A percentile compares a stretch with the other conserved stretches of the same genome.
Conservation (phyloP, 1,140 invertebrate species). For the Arion vulgaris region DNA sequence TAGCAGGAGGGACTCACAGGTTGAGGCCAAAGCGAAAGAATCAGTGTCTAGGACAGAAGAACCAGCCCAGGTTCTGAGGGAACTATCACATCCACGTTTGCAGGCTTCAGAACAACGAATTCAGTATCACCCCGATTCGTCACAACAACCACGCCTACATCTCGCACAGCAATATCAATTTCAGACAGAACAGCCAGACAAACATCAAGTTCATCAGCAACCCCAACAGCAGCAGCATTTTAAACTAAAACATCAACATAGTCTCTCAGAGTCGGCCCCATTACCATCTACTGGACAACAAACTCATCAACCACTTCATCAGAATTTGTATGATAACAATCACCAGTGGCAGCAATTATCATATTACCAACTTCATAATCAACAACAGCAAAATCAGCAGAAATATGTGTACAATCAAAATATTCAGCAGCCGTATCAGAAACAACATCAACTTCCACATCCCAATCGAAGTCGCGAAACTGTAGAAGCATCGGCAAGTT, state of each 20-base stretch:
- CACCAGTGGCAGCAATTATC: background rate
- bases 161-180: conserved; percentile 10
- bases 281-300: conserved; percentile 21
- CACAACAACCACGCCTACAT: background rate
- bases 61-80: background rate
- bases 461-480: background rate
- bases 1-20: background rate
- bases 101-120: conserved; percentile 34
- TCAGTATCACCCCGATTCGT: conserved; percentile 10
- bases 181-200: background rate
- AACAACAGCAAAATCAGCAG: conserved; percentile 20
- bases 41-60: background rate
- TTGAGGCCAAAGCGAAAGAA: background rate
- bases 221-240: conserved; percentile 10
- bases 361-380: background rate
- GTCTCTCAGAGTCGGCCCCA: background rate
- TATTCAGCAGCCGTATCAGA: background rate
- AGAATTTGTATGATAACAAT: background rate
- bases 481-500: background rate
- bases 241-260: conserved; percentile 13
- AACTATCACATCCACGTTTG: conserved; percentile 21
- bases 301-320: conserved; percentile 1
- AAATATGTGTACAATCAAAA: background rate
- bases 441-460: background rate
- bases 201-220: conserved; percentile 1